Percentiles rank a stretch among this genome's conserved stretches.
Evolutionary conservation across 2,113 vertebrate genomes (phyloP).

Genomic region (Thermophis baileyi): DNA sequence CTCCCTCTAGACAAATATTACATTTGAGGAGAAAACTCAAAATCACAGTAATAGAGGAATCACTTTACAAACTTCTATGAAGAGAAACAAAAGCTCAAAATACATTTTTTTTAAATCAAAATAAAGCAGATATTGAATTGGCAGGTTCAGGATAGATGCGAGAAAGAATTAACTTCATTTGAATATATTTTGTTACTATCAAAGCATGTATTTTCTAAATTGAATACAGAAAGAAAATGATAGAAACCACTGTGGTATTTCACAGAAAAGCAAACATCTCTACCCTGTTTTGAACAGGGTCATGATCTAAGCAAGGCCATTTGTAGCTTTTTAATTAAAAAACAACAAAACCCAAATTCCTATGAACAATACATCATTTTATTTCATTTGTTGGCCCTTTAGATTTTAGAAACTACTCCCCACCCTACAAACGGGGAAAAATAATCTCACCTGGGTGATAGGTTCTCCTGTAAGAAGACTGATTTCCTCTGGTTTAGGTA

Average conservation of each 20-base stretch:
- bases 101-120: not conserved
- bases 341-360: not conserved
- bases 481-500: conserved; percentile 90
- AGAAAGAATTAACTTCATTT: not conserved
- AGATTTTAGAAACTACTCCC: not conserved
- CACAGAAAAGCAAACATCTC: not conserved
- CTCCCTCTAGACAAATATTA: not conserved
- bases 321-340: not conserved
- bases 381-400: not conserved
- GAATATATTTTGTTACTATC: not conserved
- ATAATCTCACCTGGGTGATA: conserved; percentile 69
- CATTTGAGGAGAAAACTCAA: not conserved
- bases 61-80: not conserved
- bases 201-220: not conserved
- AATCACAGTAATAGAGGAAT: not conserved
- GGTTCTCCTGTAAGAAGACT: conserved; percentile 86
- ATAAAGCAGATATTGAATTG: not conserved
- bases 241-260: not conserved
- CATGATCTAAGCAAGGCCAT: not conserved
- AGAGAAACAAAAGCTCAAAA: not conserved
- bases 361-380: not conserved
- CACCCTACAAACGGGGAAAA: not conserved
- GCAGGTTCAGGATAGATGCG: not conserved
- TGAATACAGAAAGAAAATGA: not conserved
- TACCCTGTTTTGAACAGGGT: not conserved